A percentile compares a stretch with the other conserved stretches of the same genome.
Conservation (phyloP, 2,888 invertebrate species). For the Morpho helenor region DNA sequence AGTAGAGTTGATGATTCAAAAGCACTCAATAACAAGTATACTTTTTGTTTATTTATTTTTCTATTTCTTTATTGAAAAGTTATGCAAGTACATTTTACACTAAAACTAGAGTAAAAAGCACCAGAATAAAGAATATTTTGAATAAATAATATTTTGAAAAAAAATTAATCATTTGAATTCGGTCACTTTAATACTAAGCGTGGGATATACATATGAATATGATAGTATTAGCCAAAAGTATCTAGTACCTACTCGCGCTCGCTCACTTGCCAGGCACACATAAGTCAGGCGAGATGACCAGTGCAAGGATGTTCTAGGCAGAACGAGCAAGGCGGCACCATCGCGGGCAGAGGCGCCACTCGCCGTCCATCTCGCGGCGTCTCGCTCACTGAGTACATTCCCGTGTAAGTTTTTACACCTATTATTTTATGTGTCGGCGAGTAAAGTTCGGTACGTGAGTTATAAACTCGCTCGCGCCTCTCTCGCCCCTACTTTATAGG, state of each 20-base stretch:
- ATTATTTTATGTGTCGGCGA: slow-evolving; percentile 80
- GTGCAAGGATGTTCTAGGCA: slow-evolving; percentile 31
- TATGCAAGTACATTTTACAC: too few species aligned
- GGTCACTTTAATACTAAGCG: too few species aligned
- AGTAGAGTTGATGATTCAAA: too few species aligned
- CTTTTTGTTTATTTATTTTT: too few species aligned
- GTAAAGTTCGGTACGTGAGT: slow-evolving; percentile 80
- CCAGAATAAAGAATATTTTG: too few species aligned
- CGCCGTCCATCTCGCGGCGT: slow-evolving; percentile 70
- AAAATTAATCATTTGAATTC: too few species aligned
- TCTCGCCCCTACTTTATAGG: slow-evolving; percentile 80
- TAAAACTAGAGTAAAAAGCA: too few species aligned
- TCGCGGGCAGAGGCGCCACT: slow-evolving; percentile 14
- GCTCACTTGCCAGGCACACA: slow-evolving; percentile 2
- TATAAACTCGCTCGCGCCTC: slow-evolving; percentile 79
- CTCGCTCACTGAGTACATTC: slow-evolving; percentile 78
- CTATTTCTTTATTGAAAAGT: too few species aligned
- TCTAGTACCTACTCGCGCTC: not conserved
- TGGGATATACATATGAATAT: too few species aligned
- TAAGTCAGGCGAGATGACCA: slow-evolving; percentile 12
- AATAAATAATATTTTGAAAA: too few species aligned
- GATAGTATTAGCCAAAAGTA: not conserved
- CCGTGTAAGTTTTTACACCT: slow-evolving; percentile 80
- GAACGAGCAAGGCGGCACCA: slow-evolving; percentile 30
- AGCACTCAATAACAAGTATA: too few species aligned